phyloP scores from a whole-genome alignment of 2,888 invertebrate species.

The Eupithecia tripunctaria region DNA sequence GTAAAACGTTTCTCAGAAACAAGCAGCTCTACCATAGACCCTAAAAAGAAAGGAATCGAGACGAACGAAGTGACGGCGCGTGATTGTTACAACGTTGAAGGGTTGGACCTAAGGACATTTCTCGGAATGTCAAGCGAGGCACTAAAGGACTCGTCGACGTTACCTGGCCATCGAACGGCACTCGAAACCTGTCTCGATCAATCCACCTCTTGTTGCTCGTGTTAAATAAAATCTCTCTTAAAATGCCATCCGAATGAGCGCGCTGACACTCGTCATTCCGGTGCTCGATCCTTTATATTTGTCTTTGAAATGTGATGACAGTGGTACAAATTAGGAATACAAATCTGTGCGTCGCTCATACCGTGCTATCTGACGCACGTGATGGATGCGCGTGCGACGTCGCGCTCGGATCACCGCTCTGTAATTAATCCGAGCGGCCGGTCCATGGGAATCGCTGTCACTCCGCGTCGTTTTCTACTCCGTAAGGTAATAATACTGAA shows the following conservation, averaged over 20 bases:
- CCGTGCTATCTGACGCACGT: conserved; percentile 78
- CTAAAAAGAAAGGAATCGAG: conserved; percentile 39
- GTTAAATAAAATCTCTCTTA: conserved; percentile 83
- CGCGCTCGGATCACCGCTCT: conserved; percentile 72
- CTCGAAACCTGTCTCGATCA: conserved; percentile 84
- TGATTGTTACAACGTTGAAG: conserved; percentile 67
- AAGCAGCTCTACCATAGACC: conserved; percentile 35
- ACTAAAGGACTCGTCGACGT: conserved; percentile 71
- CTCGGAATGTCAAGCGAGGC: conserved; percentile 75
- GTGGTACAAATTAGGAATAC: conserved; percentile 84
- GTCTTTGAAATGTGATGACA: conserved; percentile 85
- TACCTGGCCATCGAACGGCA: conserved; percentile 77
- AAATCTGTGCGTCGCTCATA: conserved; percentile 83
- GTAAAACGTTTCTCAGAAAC: conserved; percentile 40
- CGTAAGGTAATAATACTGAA: conserved; percentile 69
- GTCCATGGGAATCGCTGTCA: conserved; percentile 79
- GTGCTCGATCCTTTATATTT: conserved; percentile 84
- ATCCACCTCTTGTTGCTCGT: conserved; percentile 83
- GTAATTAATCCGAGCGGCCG: conserved; percentile 79
- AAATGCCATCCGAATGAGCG: conserved; percentile 80
- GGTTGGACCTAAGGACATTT: conserved; percentile 73
- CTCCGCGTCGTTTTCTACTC: conserved; percentile 73
- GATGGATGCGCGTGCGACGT: conserved; percentile 75
- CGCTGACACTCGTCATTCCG: conserved; percentile 83
- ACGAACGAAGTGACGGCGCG: conserved; percentile 50